These are phyloP conservation scores for Pagetopsis macropterus DNA, from an alignment of 2,797 vertebrate species.

Conservation along the genomic window DNA sequence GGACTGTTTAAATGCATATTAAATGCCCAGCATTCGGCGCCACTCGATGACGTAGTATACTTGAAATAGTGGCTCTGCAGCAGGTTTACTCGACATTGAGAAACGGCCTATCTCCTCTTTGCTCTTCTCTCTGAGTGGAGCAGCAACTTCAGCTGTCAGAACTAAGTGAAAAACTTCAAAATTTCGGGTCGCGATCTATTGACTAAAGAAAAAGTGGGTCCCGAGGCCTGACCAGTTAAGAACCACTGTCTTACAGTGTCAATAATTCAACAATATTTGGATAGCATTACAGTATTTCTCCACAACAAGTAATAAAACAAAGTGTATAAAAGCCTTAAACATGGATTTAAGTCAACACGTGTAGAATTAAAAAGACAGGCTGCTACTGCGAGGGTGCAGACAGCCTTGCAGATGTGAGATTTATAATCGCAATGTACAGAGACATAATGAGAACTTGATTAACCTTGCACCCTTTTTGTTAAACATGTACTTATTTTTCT, in stretches of 20 bases:
- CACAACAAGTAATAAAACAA: not conserved
- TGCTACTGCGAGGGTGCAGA: not conserved
- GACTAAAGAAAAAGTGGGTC: too few relatives aligned
- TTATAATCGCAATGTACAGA: constrained; percentile 11
- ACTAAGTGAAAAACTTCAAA: too few relatives aligned
- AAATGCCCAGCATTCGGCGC: too few relatives aligned
- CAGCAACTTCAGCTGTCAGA: too few relatives aligned
- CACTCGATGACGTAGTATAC: too few relatives aligned
- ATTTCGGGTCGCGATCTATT: too few relatives aligned
- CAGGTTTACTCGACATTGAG: too few relatives aligned
- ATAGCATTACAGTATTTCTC: not conserved
- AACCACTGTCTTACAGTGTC: not conserved
- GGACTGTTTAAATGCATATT: too few relatives aligned
- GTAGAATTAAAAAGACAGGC: not conserved
- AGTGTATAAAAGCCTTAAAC: not conserved
- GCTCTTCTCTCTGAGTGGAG: too few relatives aligned
- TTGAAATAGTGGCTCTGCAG: too few relatives aligned
- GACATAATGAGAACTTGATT: not conserved
- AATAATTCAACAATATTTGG: not conserved
- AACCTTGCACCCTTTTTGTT: not conserved
- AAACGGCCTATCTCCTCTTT: too few relatives aligned
- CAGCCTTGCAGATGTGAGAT: not conserved
- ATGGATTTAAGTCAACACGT: not conserved
- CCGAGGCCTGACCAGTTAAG: too few relatives aligned
- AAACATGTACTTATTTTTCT: constrained; percentile 21